Evolutionary conservation across 2,797 vertebrate species (phyloP).

Genomic region (Muscicapa comitata): DNA sequence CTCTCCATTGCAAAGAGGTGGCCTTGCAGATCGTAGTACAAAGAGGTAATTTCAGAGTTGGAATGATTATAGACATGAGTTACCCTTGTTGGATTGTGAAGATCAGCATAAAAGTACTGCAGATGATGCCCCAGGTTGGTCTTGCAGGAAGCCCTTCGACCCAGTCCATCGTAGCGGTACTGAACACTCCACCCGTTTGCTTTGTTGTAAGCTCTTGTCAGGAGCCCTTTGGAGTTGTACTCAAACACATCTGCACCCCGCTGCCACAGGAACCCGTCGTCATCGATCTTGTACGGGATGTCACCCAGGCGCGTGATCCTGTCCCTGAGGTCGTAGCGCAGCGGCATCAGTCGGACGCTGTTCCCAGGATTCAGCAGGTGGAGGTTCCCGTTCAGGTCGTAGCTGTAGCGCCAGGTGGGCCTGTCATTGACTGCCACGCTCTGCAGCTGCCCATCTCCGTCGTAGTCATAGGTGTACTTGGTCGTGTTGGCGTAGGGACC

Average conservation of each 20-base stretch:
- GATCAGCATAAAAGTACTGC: conserved; percentile 97
- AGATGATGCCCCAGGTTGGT: conserved; percentile 96
- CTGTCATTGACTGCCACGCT: conserved; percentile 94
- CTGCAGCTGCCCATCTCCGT: conserved; percentile 94
- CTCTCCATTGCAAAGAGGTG: conserved; percentile 99
- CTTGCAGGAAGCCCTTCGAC: conserved; percentile 91
- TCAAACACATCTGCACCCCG: conserved; percentile 93
- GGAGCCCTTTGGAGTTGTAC: conserved; percentile 97
- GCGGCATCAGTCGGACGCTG: conserved; percentile 89
- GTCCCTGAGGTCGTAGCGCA: conserved; percentile 96
- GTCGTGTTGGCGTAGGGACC: conserved; percentile 98
- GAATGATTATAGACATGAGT: conserved; percentile 99
- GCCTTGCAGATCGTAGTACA: conserved; percentile 98
- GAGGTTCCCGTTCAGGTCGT: conserved; percentile 96
- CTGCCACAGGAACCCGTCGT: conserved; percentile 94
- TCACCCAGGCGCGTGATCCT: conserved; percentile 95
- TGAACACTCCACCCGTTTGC: conserved; percentile 93
- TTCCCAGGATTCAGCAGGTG: conserved; percentile 95
- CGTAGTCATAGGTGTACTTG: conserved; percentile 97
- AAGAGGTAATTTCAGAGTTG: conserved; percentile 94
- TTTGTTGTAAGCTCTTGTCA: conserved; percentile 92
- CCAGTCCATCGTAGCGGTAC: conserved; percentile 94
- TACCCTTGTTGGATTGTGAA: conserved; percentile 92
- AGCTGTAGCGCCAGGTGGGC: conserved; percentile 98
- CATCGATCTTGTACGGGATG: conserved; percentile 93